Percentiles rank a stretch among this genome's conserved stretches.
These are phyloP conservation scores for Heliothis subflexa DNA, from an alignment of 1,140 invertebrate species.

Conservation along the genomic window DNA sequence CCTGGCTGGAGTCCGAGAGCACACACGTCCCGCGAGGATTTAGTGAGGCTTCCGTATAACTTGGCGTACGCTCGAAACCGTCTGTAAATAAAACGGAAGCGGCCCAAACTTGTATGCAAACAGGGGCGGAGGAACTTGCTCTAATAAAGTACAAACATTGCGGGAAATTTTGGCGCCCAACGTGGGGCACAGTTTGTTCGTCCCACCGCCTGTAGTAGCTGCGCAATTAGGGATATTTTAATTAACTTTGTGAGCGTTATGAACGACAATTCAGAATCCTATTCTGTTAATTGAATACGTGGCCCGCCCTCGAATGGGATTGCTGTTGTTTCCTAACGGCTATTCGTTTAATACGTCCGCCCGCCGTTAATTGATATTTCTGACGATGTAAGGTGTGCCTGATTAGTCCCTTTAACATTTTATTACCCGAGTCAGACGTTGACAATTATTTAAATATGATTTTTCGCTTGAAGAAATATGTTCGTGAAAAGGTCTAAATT, in stretches of 20 bases:
- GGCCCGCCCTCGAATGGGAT: slow-evolving; percentile 61
- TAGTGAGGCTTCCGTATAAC: slow-evolving; percentile 61
- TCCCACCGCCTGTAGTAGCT: slow-evolving; percentile 51
- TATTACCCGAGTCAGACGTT: slow-evolving; percentile 11
- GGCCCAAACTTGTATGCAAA: slow-evolving; percentile 77
- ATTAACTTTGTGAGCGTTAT: slow-evolving; percentile 79
- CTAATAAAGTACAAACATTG: slow-evolving; percentile 82
- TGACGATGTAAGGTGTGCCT: slow-evolving; percentile 25
- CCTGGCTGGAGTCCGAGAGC: slow-evolving; percentile 18
- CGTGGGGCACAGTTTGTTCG: slow-evolving; percentile 60
- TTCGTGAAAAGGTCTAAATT: slow-evolving; percentile 2
- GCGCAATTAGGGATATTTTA: slow-evolving; percentile 80
- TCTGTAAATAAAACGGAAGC: slow-evolving; percentile 77
- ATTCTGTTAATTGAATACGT: slow-evolving; percentile 80
- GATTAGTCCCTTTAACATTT: slow-evolving; percentile 1
- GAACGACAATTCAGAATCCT: slow-evolving; percentile 76
- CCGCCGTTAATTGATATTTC: slow-evolving; percentile 61
- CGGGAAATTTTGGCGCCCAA: slow-evolving; percentile 73
- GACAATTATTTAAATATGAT: not conserved
- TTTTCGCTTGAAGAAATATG: slow-evolving; percentile 2
- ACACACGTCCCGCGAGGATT: slow-evolving; percentile 60
- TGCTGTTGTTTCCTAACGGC: slow-evolving; percentile 67
- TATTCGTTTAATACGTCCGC: slow-evolving; percentile 63
- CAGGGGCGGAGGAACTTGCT: slow-evolving; percentile 71
- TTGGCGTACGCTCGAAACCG: slow-evolving; percentile 64